Conservation (phyloP, 2,888 invertebrate species). For the Agonum fuliginosum region DNA sequence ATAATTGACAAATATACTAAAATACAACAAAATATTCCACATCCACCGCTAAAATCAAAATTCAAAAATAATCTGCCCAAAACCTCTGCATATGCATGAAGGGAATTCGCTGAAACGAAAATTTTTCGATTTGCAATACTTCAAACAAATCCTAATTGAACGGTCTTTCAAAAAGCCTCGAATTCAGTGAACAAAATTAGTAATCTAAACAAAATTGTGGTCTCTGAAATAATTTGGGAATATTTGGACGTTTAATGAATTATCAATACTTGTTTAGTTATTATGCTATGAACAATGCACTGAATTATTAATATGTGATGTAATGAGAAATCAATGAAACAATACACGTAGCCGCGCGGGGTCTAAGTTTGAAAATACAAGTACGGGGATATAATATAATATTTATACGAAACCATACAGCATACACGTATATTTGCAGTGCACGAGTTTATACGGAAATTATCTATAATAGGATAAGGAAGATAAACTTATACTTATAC, state of each 20-base stretch:
- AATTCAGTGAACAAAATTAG: background rate
- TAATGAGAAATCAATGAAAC: constrained; percentile 53
- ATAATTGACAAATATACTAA: constrained; percentile 58
- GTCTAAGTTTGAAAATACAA: background rate
- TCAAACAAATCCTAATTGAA: constrained; percentile 30
- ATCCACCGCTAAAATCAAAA: constrained; percentile 13
- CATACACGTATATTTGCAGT: background rate
- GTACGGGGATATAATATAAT: no score
- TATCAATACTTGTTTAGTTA: constrained; percentile 15
- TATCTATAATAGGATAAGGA: no score
- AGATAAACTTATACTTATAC: no score
- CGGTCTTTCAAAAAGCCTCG: background rate
- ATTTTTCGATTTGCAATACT: constrained; percentile 34
- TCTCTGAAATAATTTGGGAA: constrained; percentile 9
- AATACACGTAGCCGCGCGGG: background rate
- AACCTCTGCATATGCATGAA: constrained; percentile 16
- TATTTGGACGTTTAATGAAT: constrained; percentile 26
- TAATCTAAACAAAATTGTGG: no score
- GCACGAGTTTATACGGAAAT: background rate
- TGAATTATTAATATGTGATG: constrained; percentile 46
- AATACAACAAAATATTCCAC: constrained; percentile 47
- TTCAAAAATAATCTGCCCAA: constrained; percentile 3
- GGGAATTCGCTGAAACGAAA: background rate
- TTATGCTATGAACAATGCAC: constrained; percentile 7
- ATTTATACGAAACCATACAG: no score